Evolutionary conservation across 1,140 invertebrate species (phyloP).

Genomic region (Diachasma alloeum): DNA sequence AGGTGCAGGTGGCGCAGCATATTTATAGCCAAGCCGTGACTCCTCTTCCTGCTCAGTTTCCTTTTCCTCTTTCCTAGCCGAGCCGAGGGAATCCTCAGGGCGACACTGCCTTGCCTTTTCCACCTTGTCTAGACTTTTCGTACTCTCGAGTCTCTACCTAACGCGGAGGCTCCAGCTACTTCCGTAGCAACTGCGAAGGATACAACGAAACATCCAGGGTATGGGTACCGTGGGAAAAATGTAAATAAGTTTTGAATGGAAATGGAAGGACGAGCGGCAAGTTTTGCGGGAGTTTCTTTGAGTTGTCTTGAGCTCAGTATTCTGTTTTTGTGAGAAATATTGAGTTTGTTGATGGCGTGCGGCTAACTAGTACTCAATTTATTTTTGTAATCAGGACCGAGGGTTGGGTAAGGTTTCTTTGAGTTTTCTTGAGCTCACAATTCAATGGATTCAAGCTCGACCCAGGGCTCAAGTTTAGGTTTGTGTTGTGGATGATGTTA

Average conservation of each 20-base stretch:
- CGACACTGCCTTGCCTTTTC: not conserved
- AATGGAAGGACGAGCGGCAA: not conserved
- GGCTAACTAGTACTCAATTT: no score
- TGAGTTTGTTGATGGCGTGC: no score
- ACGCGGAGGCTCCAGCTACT: not conserved
- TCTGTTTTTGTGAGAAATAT: no score
- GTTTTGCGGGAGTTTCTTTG: no score
- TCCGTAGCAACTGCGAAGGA: not conserved
- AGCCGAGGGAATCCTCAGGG: conserved; percentile 9
- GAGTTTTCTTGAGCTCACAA: no score
- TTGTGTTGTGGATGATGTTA: no score
- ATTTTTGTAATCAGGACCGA: no score
- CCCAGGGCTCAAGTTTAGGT: no score
- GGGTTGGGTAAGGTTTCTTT: no score
- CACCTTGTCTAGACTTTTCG: not conserved
- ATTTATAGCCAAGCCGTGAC: conserved; percentile 64
- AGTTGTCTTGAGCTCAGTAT: no score
- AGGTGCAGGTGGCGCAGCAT: conserved; percentile 60
- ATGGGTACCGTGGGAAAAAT: not conserved
- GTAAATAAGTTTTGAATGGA: not conserved
- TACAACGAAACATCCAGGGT: not conserved
- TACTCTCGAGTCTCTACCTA: not conserved
- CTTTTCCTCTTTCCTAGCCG: conserved; percentile 7
- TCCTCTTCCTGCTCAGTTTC: conserved; percentile 55
- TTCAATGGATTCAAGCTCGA: no score